Percentiles rank a stretch among this genome's conserved stretches.
Evolutionary conservation across 2,113 vertebrate genomes (phyloP).

Genomic region (Parotia lawesii): DNA sequence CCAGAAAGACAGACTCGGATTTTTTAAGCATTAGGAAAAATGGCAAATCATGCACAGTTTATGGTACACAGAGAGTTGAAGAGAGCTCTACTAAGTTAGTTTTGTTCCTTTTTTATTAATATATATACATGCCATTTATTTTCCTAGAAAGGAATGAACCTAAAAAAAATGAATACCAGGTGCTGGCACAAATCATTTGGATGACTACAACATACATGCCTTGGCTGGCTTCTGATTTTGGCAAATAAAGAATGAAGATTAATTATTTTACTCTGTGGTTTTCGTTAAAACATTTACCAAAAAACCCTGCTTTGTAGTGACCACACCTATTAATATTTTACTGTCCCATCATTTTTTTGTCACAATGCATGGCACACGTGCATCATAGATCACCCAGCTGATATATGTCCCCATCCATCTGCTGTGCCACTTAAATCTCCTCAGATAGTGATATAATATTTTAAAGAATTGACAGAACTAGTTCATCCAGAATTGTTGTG

Average conservation of each 20-base stretch:
- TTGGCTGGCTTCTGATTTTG: not conserved
- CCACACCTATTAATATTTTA: not conserved
- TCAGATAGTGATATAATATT: not conserved
- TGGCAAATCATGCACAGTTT: not conserved
- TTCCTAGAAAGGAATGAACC: not conserved
- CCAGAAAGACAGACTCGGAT: not conserved
- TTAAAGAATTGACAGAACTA: constrained; percentile 13
- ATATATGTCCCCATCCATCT: not conserved
- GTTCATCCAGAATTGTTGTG: not conserved
- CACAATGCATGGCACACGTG: not conserved
- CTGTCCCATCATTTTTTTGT: not conserved
- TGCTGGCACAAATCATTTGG: not conserved
- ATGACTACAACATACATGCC: not conserved
- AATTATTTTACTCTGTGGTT: not conserved
- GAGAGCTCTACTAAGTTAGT: not conserved
- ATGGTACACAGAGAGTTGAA: not conserved
- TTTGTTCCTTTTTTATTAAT: not conserved
- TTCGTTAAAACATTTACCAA: not conserved
- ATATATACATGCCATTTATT: not conserved
- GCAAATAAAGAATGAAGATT: not conserved
- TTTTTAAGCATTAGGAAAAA: not conserved
- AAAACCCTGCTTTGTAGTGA: not conserved
- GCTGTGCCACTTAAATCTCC: not conserved
- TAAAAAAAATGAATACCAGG: not conserved
- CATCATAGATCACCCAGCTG: not conserved